These are phyloP conservation scores for Brachionus asplanchnoidis DNA, from an alignment of 1,140 invertebrate genomes.

Conservation along the genomic window DNA sequence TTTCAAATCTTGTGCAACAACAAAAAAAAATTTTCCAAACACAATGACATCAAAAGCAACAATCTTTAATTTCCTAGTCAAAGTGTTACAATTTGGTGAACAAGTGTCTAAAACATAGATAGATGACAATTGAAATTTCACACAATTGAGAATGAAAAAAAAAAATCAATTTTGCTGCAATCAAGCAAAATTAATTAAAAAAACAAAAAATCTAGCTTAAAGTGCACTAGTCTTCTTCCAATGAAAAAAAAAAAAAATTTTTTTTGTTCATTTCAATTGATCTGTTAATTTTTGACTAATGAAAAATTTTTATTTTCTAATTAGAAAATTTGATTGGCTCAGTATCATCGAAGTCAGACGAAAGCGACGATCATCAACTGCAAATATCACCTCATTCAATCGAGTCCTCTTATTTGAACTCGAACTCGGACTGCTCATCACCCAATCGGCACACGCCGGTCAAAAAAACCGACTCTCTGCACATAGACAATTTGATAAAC, in stretches of 20 bases:
- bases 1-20: background rate
- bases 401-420: slow-evolving; percentile 4
- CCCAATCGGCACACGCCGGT: background rate
- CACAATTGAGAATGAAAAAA: background rate
- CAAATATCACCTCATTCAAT: background rate
- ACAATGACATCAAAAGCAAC: too few species aligned
- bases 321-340: slow-evolving; percentile 25
- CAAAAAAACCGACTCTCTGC: background rate
- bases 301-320: background rate
- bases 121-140: background rate
- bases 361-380: background rate
- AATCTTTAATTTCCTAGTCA: background rate
- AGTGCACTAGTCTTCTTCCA: background rate
- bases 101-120: background rate
- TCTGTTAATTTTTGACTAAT: background rate
- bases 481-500: slow-evolving; percentile 8
- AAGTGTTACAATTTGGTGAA: too few species aligned
- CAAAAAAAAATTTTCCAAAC: too few species aligned
- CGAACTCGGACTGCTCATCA: slow-evolving; percentile 13
- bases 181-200: too few species aligned
- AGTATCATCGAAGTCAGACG: background rate
- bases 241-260: too few species aligned
- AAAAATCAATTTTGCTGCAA: background rate
- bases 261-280: background rate
- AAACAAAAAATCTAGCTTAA: too few species aligned